Evolutionary conservation across 2,797 vertebrate genomes (phyloP), one percentile per base, ranked within the genome.

Genomic region (Propithecus perrieri): DNA sequence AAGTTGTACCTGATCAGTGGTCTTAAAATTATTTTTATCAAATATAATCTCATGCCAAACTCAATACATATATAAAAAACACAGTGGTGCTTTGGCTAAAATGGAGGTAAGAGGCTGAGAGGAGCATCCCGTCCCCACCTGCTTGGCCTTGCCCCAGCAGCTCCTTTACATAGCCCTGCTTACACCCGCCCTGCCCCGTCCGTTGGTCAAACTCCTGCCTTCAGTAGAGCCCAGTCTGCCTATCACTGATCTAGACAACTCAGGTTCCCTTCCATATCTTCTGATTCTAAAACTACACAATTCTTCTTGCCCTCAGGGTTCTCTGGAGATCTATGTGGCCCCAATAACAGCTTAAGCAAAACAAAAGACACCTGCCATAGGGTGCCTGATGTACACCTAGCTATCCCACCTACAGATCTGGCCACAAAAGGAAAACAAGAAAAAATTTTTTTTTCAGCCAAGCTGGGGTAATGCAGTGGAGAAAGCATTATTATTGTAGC

Each of bases 21-120:
- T 83, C 46, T 94, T 78, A 92, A 93, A 93, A 95, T n/a, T 63
- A 65, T 65, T 83, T 79, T 63, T 80, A 81, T 55, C 71, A 85
- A 94, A 71, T 69, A 57, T 4, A 92, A 48, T 50, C 10, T 53
- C 59, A 48, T 43, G 28, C 28, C 30, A 84, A 89, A 89, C 7
- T 7, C 22, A 74, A 13, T 53, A 79, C 3, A 4, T 33, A 55
- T 20, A 33, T 33, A 83, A 79, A 63, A 89, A 89, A 30, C 35
- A 30, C 35, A 87, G n/a, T 4, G 5, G 5, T 30, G 9, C 9
- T 78, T 33, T 65, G 55, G 24, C 53, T 92, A 81, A 87, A 71
- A 84, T 28, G 41, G 10, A 9, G 33, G 14, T 15, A 22, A 4
- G 55, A 57, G 22, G 55, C 55, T 57, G 24, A 57, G 22, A 26